These are phyloP conservation scores for Caenorhabditis elegans DNA, from an alignment of 1,140 invertebrate species.

Conservation along the genomic window WBcel235 BX284605.5:14822501-14823000, in stretches of 20 bases:
- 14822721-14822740: slow-evolving; percentile 58
- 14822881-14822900: not conserved
- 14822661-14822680: slow-evolving; percentile 62
- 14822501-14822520: no score
- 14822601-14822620: no score
- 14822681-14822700: slow-evolving; percentile 61
- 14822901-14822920: slow-evolving; percentile 59
- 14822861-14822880: no score
- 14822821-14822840: slow-evolving; percentile 26
- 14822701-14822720: slow-evolving; percentile 66
- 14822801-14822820: slow-evolving; percentile 42
- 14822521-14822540: no score
- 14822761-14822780: slow-evolving; percentile 52
- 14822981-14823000: not conserved
- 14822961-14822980: slow-evolving; percentile 65
- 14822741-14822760: slow-evolving; percentile 50
- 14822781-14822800: slow-evolving; percentile 30
- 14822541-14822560: no score
- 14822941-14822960: slow-evolving; percentile 64
- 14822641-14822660: slow-evolving; percentile 60
- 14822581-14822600: no score
- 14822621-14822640: slow-evolving; percentile 9
- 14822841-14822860: not conserved
- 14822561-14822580: no score
- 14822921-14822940: slow-evolving; percentile 61